Evolutionary conservation across 2,113 vertebrate genomes (phyloP).

Genomic region (Apaloderma vittatum): DNA sequence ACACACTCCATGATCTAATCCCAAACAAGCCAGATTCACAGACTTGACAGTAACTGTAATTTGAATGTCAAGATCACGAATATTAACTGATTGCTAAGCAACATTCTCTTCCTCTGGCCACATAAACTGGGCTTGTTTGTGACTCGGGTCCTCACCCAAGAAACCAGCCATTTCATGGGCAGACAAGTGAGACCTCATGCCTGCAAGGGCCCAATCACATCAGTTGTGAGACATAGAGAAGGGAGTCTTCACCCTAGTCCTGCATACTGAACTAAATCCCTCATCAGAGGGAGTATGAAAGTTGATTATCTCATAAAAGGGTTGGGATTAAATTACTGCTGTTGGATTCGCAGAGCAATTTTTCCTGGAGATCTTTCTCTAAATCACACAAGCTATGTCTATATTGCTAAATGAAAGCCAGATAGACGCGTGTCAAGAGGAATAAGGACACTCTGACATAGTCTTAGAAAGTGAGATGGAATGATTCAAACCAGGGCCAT

Average conservation of each 20-base stretch:
- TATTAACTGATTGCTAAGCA: neutral
- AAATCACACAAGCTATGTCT: neutral
- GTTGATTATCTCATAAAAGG: neutral
- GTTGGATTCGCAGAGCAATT: neutral
- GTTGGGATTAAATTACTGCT: neutral
- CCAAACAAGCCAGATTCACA: neutral
- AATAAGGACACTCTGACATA: neutral
- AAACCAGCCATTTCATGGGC: neutral
- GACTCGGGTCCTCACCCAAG: neutral
- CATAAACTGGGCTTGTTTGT: neutral
- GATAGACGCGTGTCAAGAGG: neutral
- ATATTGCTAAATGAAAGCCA: neutral
- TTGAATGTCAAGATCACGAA: neutral
- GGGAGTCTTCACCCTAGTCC: neutral
- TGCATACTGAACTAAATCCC: neutral
- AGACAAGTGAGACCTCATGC: accelerated
- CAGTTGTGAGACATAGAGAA: neutral
- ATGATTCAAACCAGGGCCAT: neutral
- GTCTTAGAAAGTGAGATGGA: neutral
- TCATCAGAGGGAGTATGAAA: neutral
- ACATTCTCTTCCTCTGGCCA: neutral
- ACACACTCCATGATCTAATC: neutral
- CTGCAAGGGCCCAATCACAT: neutral
- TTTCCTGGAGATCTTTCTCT: neutral
- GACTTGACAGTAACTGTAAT: neutral